Conservation (phyloP, 2,888 invertebrate genomes). For the Hydrotaea diabolus region DNA sequence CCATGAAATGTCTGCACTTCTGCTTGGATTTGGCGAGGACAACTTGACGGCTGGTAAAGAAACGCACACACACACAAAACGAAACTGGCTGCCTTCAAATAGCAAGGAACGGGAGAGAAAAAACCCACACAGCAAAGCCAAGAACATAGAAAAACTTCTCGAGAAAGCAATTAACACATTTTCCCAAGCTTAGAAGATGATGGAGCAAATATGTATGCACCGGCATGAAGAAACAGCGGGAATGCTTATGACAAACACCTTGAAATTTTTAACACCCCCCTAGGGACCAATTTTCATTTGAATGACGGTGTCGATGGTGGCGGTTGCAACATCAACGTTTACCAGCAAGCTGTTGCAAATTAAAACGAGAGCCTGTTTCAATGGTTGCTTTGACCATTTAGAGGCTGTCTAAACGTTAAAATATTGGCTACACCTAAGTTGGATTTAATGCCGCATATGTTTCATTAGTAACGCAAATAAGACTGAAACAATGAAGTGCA, state of each 20-base stretch:
- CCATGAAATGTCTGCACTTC: constrained; percentile 22
- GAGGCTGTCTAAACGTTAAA: neutral
- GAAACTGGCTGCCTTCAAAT: neutral
- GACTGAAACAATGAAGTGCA: neutral
- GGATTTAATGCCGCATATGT: constrained; percentile 22
- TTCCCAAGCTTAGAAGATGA: constrained; percentile 41
- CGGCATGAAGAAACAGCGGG: neutral
- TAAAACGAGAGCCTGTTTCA: constrained; percentile 12
- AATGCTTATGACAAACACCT: constrained; percentile 36
- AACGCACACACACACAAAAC: too few species aligned
- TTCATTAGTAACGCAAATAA: neutral
- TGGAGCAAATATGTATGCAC: neutral
- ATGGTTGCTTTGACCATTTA: neutral
- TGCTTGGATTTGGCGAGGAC: neutral
- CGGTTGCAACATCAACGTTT: neutral
- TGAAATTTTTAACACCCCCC: constrained; percentile 45
- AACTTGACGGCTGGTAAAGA: neutral
- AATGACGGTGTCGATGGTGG: neutral
- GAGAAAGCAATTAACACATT: constrained; percentile 56
- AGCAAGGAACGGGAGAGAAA: neutral
- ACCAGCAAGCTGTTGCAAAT: neutral
- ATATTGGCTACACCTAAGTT: neutral
- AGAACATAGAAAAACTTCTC: neutral
- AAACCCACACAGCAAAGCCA: neutral
- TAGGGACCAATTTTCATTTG: neutral